These are phyloP conservation scores for Centropyge bicolor DNA, from an alignment of 2,797 vertebrate species.

Conservation along the genomic window DNA sequence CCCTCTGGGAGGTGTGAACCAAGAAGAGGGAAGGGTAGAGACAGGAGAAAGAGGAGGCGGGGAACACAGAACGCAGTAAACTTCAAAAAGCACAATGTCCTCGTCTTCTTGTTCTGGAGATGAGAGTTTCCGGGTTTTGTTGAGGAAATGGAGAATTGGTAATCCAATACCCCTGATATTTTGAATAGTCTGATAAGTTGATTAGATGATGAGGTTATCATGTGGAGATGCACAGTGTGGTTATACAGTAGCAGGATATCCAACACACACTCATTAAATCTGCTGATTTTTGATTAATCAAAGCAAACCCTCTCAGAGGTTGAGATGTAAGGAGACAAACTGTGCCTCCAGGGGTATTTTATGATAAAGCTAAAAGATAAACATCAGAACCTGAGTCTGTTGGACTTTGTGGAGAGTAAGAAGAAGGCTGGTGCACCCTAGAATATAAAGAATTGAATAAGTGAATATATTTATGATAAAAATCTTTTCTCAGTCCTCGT, in stretches of 20 bases:
- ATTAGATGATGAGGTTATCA: constrained; percentile 47
- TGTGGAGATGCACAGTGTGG: constrained; percentile 37
- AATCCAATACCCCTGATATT: constrained; percentile 26
- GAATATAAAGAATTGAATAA: constrained; percentile 33
- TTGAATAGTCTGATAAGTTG: constrained; percentile 32
- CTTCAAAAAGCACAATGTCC: constrained; percentile 55
- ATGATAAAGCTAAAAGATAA: constrained; percentile 48
- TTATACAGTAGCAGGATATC: constrained; percentile 26
- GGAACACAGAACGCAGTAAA: constrained; percentile 53
- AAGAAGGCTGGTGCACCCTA: constrained; percentile 28
- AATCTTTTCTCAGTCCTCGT: constrained; percentile 48
- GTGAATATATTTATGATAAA: constrained; percentile 42
- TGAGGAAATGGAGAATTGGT: constrained; percentile 37
- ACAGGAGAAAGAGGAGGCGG: constrained; percentile 43
- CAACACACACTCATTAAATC: constrained; percentile 50
- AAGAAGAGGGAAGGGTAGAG: constrained; percentile 51
- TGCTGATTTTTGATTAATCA: constrained; percentile 65
- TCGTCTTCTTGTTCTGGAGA: constrained; percentile 40
- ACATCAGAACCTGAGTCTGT: constrained; percentile 31
- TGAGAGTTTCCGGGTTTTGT: constrained; percentile 34
- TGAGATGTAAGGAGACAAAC: constrained; percentile 47
- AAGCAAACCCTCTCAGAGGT: constrained; percentile 39
- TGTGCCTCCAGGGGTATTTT: constrained; percentile 28
- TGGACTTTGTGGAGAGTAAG: constrained; percentile 24
- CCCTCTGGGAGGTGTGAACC: constrained; percentile 76